phyloP scores from a whole-genome alignment of 1,140 invertebrate species.

The Lasioglossum baleicum region DNA sequence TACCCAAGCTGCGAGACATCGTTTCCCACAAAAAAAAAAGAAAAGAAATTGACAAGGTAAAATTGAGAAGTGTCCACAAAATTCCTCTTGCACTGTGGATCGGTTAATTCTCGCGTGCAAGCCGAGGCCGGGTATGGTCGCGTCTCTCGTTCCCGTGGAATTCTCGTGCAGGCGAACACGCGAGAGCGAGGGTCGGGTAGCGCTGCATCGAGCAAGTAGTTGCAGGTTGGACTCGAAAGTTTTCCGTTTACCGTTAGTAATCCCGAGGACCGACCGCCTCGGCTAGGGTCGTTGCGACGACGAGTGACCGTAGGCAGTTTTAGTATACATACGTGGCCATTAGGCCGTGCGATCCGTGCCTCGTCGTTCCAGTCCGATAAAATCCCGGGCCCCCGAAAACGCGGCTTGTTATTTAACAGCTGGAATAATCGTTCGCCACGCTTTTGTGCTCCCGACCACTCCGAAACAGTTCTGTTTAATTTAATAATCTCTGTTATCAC shows the following conservation, averaged over 20 bases:
- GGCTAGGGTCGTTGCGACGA: conserved; percentile 43
- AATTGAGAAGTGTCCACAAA: no score
- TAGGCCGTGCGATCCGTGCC: conserved; percentile 37
- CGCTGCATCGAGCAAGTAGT: not conserved
- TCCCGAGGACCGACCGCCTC: conserved; percentile 25
- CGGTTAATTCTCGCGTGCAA: not conserved
- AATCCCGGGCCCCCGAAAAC: conserved; percentile 11
- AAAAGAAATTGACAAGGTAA: no score
- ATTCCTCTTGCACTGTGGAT: no score
- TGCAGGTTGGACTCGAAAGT: conserved; percentile 38
- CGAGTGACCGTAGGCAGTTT: conserved; percentile 46
- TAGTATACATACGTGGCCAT: conserved; percentile 35
- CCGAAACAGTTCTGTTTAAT: conserved; percentile 1
- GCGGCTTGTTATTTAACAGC: conserved; percentile 28
- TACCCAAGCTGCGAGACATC: no score
- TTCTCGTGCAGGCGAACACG: not conserved
- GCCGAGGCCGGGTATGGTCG: not conserved
- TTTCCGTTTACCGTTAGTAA: conserved; percentile 60
- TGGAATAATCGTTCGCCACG: conserved; percentile 18
- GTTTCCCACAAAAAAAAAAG: no score
- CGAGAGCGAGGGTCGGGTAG: conserved; percentile 7
- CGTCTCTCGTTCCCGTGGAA: not conserved
- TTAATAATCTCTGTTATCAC: conserved; percentile 5
- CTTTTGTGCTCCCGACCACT: no score
- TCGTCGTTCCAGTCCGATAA: conserved; percentile 15